These are phyloP conservation scores for Lordiphosa collinella DNA, from an alignment of 1,140 invertebrate species.

Conservation along the genomic window DNA sequence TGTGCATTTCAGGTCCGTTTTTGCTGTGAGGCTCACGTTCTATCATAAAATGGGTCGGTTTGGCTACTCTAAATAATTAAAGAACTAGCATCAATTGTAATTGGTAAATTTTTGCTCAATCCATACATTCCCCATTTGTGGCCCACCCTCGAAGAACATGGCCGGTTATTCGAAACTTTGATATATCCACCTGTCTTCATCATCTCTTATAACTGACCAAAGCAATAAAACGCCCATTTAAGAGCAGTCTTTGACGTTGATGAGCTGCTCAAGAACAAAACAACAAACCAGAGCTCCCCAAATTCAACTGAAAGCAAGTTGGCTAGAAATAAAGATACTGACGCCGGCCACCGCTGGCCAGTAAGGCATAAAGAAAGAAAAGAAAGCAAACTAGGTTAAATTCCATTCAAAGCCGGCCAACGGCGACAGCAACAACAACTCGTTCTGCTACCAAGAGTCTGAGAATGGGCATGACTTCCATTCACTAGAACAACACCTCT, in stretches of 20 bases:
- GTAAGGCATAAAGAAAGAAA: conserved; percentile 13
- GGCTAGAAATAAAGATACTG: conserved; percentile 37
- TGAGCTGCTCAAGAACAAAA: conserved; percentile 27
- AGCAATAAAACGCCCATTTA: conserved; percentile 52
- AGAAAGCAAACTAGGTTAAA: conserved; percentile 75
- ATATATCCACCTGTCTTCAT: conserved; percentile 32
- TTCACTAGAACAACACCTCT: conserved; percentile 31
- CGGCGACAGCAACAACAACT: conserved; percentile 22
- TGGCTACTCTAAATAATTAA: too few relatives aligned
- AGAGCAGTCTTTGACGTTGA: conserved; percentile 32
- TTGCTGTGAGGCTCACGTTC: too few relatives aligned
- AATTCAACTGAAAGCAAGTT: conserved; percentile 35
- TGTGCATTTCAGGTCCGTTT: too few relatives aligned
- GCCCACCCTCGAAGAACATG: background rate
- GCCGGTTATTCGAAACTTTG: too few relatives aligned
- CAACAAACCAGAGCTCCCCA: conserved; percentile 34
- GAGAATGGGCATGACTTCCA: conserved; percentile 6
- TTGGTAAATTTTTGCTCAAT: too few relatives aligned
- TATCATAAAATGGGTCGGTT: too few relatives aligned
- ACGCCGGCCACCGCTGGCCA: background rate
- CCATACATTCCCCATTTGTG: background rate
- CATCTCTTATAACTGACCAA: conserved; percentile 59
- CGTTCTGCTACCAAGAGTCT: conserved; percentile 24
- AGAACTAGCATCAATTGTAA: too few relatives aligned
- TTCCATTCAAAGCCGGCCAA: conserved; percentile 64